Evolutionary conservation across 2,797 vertebrate species (phyloP), one percentile per base, ranked within the genome.

Genomic region (Threskiornis aethiopicus): DNA sequence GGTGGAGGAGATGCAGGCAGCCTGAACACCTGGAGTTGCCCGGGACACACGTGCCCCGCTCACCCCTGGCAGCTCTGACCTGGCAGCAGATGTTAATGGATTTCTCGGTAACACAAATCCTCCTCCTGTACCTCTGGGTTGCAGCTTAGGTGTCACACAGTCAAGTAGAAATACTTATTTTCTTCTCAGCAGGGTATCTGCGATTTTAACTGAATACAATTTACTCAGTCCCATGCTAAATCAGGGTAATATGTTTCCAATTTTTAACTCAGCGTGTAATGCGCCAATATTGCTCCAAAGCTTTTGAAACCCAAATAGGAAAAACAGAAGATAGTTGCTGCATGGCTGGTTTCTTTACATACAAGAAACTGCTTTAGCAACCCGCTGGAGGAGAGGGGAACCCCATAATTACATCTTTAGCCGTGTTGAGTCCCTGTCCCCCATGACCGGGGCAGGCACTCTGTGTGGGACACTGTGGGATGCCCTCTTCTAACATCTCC

Each of bases 171-270:
- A 95, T 62, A 84, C 44, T 87, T 95, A 80, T 95, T 97, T 97
- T 92, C 89, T 78, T 91, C 94, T 87, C 95, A 91, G 94, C 79
- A 76, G 95, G 95, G 3, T 51, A 80, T 71, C 71, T 84, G 79
- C 92, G 85, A 67, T 89, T 95, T 93, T 95, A 95, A 91, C 87
- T 64, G 88, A 95, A 94, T 51, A 93, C 92, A 96, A 95, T 96
- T 96, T 97, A 87, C 78, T 92, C 24, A 3, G 89, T 94, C 94
- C 87, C 95, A 72, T 78, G 95, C 76, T 96, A 94, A 95, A 97
- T 93, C 93, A 89, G 70, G 20, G 82, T 91, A 93, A 92, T 97
- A 92, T 1, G 41, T 89, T 97, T 93, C 91, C 92, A 97, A 96
- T 96, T 95, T 95, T 90, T 92, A 96, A 93, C 92, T 88, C 95